Evolutionary conservation across 2,113 vertebrate genomes (phyloP).

Genomic region (Dascyllus trimaculatus): DNA sequence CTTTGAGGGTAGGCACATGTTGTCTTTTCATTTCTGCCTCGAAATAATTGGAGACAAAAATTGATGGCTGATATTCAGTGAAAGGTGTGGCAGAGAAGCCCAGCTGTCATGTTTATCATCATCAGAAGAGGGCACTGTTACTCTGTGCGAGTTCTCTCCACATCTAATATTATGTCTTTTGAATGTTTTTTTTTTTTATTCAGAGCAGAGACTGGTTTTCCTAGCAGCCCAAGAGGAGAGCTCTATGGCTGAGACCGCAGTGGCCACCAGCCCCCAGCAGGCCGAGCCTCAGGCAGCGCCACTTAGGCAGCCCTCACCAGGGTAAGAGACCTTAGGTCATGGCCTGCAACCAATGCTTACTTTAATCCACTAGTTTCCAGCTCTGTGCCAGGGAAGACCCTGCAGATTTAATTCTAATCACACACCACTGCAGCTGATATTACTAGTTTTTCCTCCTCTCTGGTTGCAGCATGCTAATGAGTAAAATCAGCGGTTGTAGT

Average conservation of each 20-base stretch:
- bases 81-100: neutral
- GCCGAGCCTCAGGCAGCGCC: slow-evolving; percentile 89
- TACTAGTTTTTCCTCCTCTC: neutral
- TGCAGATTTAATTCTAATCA: slow-evolving; percentile 9
- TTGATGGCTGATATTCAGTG: slow-evolving; percentile 1
- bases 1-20: slow-evolving; percentile 89
- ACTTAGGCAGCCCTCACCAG: slow-evolving; percentile 88
- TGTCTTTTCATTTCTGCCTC: slow-evolving; percentile 3
- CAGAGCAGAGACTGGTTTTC: slow-evolving; percentile 93
- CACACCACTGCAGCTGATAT: slow-evolving; percentile 25
- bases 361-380: slow-evolving; percentile 28
- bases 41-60: slow-evolving; percentile 1
- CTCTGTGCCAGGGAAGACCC: slow-evolving; percentile 5
- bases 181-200: slow-evolving; percentile 29
- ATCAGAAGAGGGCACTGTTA: slow-evolving; percentile 52
- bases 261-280: slow-evolving; percentile 88
- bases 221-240: slow-evolving; percentile 91
- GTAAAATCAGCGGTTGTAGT: neutral
- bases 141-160: slow-evolving; percentile 5
- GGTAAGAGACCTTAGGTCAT: slow-evolving; percentile 78
- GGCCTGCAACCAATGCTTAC: slow-evolving; percentile 22
- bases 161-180: neutral
- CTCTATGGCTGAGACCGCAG: slow-evolving; percentile 86
- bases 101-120: neutral
- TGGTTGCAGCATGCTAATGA: neutral